phyloP scores from a whole-genome alignment of 2,113 vertebrate genomes.

The Antechinus flavipes region DNA sequence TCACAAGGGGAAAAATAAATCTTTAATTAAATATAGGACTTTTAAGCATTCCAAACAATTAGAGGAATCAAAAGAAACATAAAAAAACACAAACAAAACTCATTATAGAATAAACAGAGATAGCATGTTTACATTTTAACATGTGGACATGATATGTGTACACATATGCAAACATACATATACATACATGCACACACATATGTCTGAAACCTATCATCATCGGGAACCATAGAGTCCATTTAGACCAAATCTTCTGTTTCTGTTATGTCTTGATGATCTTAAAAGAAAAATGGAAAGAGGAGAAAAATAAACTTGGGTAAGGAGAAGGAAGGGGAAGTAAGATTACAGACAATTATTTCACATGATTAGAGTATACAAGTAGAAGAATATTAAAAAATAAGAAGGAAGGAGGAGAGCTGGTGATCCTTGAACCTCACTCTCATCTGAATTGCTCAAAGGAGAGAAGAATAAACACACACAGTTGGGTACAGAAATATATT shows the following conservation, averaged over 20 bases:
- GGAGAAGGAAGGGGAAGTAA: not conserved
- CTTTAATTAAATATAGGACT: not conserved
- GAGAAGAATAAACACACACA: not conserved
- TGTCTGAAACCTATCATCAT: not conserved
- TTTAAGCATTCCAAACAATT: not conserved
- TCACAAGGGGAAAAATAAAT: not conserved
- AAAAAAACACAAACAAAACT: not conserved
- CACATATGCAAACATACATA: no score
- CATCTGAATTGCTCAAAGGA: not conserved
- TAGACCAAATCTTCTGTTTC: not conserved
- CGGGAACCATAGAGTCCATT: not conserved
- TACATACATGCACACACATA: no score
- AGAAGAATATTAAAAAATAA: not conserved
- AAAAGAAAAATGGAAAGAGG: not conserved
- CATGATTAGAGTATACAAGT: not conserved
- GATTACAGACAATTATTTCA: not conserved
- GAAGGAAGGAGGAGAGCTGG: not conserved
- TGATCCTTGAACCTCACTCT: not conserved
- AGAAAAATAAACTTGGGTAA: no score
- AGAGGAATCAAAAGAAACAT: not conserved
- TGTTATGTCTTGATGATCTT: not conserved
- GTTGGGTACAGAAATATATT: not conserved
- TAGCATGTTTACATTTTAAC: not conserved
- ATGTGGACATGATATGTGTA: not conserved
- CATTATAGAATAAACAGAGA: not conserved